Base-by-base conservation (phyloP, 1,140 invertebrate species). In the Meloidogyne exigua region DNA sequence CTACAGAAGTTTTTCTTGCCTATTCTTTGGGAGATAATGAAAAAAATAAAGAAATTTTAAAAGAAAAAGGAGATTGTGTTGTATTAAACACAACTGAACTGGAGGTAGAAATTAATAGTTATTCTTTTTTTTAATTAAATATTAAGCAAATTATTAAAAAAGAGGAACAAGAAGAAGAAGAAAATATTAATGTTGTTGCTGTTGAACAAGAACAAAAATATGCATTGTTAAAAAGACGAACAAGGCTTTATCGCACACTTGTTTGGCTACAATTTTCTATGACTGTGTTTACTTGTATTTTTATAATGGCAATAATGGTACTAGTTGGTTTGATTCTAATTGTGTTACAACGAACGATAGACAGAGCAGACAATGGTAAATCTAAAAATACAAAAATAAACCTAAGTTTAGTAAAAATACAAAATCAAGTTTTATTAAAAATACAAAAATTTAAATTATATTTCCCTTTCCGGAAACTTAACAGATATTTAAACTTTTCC, bases 191-290 rank as follows among this genome's bases (percentile, higher is more conserved):
- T 25, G 25, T 49, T 62, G 70, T 13, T 49, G 49, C 3, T 1
- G 49, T 13, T 2, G 18, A 21, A 23, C 15, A 28, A 9, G 49
- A 64, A n/a, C 21, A 73, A 36, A 73, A 32, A 21, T 32, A 65
- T 15, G 57, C 42, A 11, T 65, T 25, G 2, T 36, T 23, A 28
- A 49, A 26, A 15, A 57, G 57, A 10, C 72, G 72, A 21, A 73
- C 72, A 5, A 26, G 72, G 4, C 13, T 73, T 5, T 73, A 73
- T 36, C 42, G 72, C 9, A 66, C 72, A 39, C 57, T 73, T 62
- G 72, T 73, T 3, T 73, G 72, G 72, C 21, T 73, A 9, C 72
- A 73, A 36, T 73, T 73, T 39, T 73, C 72, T 13, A 64, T 73
- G 57, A 73, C 72, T 25, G 49, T 73, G 23, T 73, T 73, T 21